These are phyloP conservation scores for Hydrocynus forskahlii DNA, from an alignment of 2,797 vertebrate species.

Conservation along the genomic window DNA sequence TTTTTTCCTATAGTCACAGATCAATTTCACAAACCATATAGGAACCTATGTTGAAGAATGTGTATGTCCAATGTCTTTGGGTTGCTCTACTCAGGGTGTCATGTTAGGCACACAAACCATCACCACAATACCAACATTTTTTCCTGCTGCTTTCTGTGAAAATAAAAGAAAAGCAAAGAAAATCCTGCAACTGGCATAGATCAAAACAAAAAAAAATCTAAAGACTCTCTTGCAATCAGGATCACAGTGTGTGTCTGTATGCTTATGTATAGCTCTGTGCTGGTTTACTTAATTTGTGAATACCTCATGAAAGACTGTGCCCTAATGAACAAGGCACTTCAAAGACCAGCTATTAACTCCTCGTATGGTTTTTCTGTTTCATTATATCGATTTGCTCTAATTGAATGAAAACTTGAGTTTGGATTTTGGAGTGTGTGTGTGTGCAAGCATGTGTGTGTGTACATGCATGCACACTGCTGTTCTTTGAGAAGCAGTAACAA, in stretches of 20 bases:
- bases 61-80: too few relatives aligned
- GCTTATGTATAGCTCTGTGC: not conserved
- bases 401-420: constrained; percentile 49
- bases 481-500: constrained; percentile 52
- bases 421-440: not conserved
- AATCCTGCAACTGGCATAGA: not conserved
- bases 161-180: not conserved
- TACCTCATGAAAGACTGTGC: constrained; percentile 14
- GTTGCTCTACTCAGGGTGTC: too few relatives aligned
- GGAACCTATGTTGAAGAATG: too few relatives aligned
- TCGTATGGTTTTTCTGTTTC: constrained; percentile 34
- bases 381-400: constrained; percentile 59
- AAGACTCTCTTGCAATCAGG: not conserved
- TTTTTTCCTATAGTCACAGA: too few relatives aligned
- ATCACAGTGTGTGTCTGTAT: not conserved
- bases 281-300: constrained; percentile 21
- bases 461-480: not conserved
- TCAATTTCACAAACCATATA: too few relatives aligned
- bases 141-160: not conserved
- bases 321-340: constrained; percentile 25
- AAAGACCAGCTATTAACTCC: constrained; percentile 27
- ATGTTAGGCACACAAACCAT: not conserved
- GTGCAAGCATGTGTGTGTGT: not conserved
- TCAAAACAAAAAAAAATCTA: not conserved
- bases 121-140: not conserved